A percentile compares a stretch with the other conserved stretches of the same genome.
Evolutionary conservation across 2,888 invertebrate genomes (phyloP).

Genomic region (Belgica antarctica): DNA sequence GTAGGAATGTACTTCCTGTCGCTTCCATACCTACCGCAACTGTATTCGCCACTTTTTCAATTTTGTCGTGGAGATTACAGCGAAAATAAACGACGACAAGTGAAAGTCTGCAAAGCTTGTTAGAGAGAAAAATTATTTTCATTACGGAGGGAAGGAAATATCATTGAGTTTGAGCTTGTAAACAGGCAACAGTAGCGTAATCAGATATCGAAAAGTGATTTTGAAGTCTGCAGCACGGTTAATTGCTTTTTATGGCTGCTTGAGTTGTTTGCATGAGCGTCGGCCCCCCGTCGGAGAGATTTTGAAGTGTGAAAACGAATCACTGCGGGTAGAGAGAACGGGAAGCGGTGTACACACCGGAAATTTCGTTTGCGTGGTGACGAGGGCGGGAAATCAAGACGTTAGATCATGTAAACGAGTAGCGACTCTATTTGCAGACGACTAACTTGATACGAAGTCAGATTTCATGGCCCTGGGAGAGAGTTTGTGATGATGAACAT

Average conservation of each 20-base stretch:
- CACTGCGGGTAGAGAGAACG: too few relatives aligned
- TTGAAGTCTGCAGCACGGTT: not conserved
- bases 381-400: too few relatives aligned
- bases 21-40: not conserved
- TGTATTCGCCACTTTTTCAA: slow-evolving; percentile 7
- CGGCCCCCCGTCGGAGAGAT: too few relatives aligned
- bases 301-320: too few relatives aligned
- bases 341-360: too few relatives aligned
- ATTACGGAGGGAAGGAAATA: not conserved
- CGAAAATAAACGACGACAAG: slow-evolving; percentile 23
- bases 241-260: slow-evolving; percentile 5
- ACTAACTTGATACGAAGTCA: too few relatives aligned
- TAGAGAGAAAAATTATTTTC: not conserved
- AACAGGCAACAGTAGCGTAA: not conserved
- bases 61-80: not conserved
- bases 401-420: too few relatives aligned
- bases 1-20: not conserved
- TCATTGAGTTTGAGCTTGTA: not conserved
- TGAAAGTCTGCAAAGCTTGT: not conserved
- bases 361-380: too few relatives aligned
- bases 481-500: not conserved
- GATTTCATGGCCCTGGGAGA: not conserved
- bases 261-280: not conserved
- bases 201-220: not conserved
- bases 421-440: too few relatives aligned